These are phyloP conservation scores for Apis dorsata DNA, from an alignment of 1,140 invertebrate genomes.

Conservation along the genomic window DNA sequence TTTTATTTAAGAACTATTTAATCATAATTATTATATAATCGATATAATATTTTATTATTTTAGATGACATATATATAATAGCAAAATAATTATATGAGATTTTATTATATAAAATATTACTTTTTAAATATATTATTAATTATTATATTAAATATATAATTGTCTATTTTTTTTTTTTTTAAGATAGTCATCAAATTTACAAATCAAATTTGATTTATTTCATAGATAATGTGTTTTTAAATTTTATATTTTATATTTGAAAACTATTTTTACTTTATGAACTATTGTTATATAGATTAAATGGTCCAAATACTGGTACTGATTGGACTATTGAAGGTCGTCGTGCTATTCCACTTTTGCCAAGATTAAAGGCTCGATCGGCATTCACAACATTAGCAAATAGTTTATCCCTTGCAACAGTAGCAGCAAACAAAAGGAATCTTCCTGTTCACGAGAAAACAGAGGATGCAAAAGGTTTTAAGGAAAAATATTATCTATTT, in stretches of 20 bases:
- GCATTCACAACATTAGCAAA: slow-evolving; percentile 92
- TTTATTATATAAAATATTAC: background rate
- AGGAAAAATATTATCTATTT: slow-evolving; percentile 50
- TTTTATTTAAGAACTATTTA: too few species aligned
- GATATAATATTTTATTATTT: too few species aligned
- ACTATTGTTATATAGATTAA: slow-evolving; percentile 82
- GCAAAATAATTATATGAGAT: too few species aligned
- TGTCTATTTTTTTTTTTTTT: background rate
- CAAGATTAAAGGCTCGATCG: slow-evolving; percentile 89
- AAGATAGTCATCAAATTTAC: background rate
- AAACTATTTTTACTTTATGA: background rate
- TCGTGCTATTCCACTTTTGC: slow-evolving; percentile 89
- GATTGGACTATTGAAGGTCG: slow-evolving; percentile 94
- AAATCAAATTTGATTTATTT: background rate
- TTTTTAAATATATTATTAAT: background rate
- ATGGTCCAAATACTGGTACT: slow-evolving; percentile 88
- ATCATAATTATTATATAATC: too few species aligned
- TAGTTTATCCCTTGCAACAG: slow-evolving; percentile 81
- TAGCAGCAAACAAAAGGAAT: slow-evolving; percentile 79
- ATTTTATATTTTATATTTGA: slow-evolving; percentile 43
- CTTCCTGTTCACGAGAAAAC: slow-evolving; percentile 69
- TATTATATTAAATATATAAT: background rate
- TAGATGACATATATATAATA: too few species aligned
- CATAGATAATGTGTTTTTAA: background rate
- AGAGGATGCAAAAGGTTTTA: slow-evolving; percentile 60